These are phyloP conservation scores for Nemapogon koenigi DNA, from an alignment of 2,888 invertebrate species.

Conservation along the genomic window DNA sequence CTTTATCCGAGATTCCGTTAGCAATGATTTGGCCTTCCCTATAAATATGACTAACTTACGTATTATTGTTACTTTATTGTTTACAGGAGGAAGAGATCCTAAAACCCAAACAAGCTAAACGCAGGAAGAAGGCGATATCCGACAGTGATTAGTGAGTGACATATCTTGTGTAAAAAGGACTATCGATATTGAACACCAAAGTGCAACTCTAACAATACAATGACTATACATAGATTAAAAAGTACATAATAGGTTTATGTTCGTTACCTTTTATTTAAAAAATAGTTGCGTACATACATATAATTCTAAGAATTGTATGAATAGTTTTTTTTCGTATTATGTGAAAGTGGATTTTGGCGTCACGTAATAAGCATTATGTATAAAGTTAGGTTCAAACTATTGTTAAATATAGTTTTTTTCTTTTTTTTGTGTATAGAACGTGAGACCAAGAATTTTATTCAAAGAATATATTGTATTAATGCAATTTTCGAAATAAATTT, in stretches of 20 bases:
- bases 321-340: too few relatives aligned
- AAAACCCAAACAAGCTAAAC: constrained; percentile 89
- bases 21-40: too few relatives aligned
- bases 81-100: constrained; percentile 88
- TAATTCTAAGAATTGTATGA: constrained; percentile 49
- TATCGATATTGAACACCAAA: constrained; percentile 57
- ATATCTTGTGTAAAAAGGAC: constrained; percentile 41
- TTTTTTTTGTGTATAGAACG: constrained; percentile 49
- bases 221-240: constrained; percentile 38
- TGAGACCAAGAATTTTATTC: constrained; percentile 57
- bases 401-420: constrained; percentile 50
- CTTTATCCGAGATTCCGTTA: too few relatives aligned
- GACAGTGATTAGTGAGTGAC: constrained; percentile 87
- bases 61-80: constrained; percentile 21
- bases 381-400: constrained; percentile 43
- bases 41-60: too few relatives aligned
- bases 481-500: constrained; percentile 62
- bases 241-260: constrained; percentile 25
- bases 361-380: constrained; percentile 28
- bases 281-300: constrained; percentile 30
- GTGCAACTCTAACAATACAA: constrained; percentile 60
- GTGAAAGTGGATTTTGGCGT: constrained; percentile 33
- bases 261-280: constrained; percentile 20
- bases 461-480: constrained; percentile 57
- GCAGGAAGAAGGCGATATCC: constrained; percentile 89